Conservation (phyloP, 2,797 vertebrate species). For the Acipenser oxyrinchus region DNA sequence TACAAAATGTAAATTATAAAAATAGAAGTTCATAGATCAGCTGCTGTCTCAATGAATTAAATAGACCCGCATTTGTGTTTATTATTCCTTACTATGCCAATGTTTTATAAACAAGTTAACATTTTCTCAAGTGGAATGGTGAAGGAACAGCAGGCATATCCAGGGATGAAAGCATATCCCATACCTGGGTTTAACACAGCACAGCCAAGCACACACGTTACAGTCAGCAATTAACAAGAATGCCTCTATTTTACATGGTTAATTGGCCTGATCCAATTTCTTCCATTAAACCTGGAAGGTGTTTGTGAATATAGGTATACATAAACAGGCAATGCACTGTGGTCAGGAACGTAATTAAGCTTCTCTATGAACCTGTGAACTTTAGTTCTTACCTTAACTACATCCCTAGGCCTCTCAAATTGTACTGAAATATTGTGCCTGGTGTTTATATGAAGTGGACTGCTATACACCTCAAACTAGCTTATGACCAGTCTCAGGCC, state of each 20-base stretch:
- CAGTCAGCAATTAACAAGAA: not conserved
- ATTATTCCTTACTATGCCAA: not conserved
- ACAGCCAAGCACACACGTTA: not conserved
- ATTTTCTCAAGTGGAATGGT: not conserved
- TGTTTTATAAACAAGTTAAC: not conserved
- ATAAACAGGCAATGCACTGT: too few species aligned
- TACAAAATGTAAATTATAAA: too few species aligned
- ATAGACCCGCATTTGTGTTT: not conserved
- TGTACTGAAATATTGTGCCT: too few species aligned
- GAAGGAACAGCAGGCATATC: not conserved
- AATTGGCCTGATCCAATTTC: not conserved
- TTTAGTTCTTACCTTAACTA: too few species aligned
- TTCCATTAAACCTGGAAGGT: not conserved
- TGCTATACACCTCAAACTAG: too few species aligned
- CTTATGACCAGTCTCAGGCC: too few species aligned
- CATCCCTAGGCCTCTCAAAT: too few species aligned
- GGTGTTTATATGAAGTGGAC: too few species aligned
- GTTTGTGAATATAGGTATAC: not conserved
- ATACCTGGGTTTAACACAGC: not conserved
- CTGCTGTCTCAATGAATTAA: not conserved
- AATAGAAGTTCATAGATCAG: too few species aligned
- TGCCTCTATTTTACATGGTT: not conserved
- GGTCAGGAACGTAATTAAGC: too few species aligned
- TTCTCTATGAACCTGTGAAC: too few species aligned
- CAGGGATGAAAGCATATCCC: not conserved